These are phyloP conservation scores for Hippocampus mohnikei DNA, from an alignment of 2,113 vertebrate genomes.

Conservation along the genomic window DNA sequence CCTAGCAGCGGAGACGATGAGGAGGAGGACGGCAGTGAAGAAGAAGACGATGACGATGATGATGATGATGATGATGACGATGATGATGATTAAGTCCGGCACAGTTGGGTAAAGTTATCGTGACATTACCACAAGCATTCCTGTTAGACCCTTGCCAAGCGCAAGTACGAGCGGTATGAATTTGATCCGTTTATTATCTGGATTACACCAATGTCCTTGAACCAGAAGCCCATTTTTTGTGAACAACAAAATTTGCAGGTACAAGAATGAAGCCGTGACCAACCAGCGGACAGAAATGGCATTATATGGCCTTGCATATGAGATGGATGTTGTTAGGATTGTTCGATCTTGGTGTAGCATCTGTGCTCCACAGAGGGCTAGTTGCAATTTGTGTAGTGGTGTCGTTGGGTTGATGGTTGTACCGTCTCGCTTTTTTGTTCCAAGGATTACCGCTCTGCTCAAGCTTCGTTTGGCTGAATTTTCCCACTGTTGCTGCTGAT, in stretches of 20 bases:
- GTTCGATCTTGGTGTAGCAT: background rate
- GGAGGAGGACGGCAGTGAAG: background rate
- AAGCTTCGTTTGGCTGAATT: background rate
- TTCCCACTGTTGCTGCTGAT: background rate
- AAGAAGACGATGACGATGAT: background rate
- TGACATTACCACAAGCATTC: background rate
- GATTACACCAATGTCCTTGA: too few species aligned
- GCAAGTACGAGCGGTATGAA: too few species aligned
- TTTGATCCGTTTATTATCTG: background rate
- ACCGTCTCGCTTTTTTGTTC: background rate
- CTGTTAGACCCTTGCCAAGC: too few species aligned
- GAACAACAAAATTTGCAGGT: too few species aligned
- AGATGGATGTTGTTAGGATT: background rate
- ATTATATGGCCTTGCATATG: too few species aligned
- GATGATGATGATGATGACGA: conserved; percentile 4
- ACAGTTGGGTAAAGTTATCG: background rate
- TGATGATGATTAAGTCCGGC: conserved; percentile 25
- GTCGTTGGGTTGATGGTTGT: background rate
- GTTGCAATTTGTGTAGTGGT: background rate
- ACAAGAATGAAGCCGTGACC: too few species aligned
- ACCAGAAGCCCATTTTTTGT: too few species aligned
- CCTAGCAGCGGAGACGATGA: conserved; percentile 46
- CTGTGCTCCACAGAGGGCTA: background rate
- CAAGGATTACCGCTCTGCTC: background rate
- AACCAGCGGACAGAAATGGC: too few species aligned